phyloP scores from a whole-genome alignment of 2,888 invertebrate genomes.

The Asteroscopus sphinx region DNA sequence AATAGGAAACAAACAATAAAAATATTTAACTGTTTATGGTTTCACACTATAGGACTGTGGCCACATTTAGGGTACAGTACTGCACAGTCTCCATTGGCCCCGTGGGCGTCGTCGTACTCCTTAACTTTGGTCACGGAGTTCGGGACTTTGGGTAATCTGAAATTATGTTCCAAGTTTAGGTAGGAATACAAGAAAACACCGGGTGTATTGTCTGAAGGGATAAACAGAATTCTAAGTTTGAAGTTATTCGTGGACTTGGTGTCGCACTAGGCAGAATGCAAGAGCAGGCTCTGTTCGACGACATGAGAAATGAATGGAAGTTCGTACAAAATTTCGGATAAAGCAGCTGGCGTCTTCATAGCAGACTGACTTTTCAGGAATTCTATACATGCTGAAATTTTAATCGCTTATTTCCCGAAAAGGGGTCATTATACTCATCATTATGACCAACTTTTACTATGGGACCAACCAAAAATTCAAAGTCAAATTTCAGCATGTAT shows the following conservation, averaged over 20 bases:
- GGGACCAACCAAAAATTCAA: too few relatives aligned
- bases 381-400: too few relatives aligned
- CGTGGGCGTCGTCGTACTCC: conserved; percentile 85
- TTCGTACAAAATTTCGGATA: not conserved
- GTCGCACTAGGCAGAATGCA: conserved; percentile 8
- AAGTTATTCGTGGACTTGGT: conserved; percentile 12
- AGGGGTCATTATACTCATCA: too few relatives aligned
- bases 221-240: conserved; percentile 12
- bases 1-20: conserved; percentile 25
- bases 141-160: conserved; percentile 83
- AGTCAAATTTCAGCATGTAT: too few relatives aligned
- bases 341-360: not conserved
- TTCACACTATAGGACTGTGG: conserved; percentile 23
- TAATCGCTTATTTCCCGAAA: too few relatives aligned
- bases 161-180: conserved; percentile 63
- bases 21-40: conserved; percentile 5
- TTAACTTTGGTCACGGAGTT: conserved; percentile 72
- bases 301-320: not conserved
- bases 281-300: not conserved
- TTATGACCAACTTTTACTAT: too few relatives aligned
- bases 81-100: conserved; percentile 67
- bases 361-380: too few relatives aligned
- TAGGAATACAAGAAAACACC: conserved; percentile 45
- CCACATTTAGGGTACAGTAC: conserved; percentile 70
- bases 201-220: conserved; percentile 21